These are phyloP conservation scores for Empis stercorea DNA, from an alignment of 2,888 invertebrate genomes.

Conservation along the genomic window DNA sequence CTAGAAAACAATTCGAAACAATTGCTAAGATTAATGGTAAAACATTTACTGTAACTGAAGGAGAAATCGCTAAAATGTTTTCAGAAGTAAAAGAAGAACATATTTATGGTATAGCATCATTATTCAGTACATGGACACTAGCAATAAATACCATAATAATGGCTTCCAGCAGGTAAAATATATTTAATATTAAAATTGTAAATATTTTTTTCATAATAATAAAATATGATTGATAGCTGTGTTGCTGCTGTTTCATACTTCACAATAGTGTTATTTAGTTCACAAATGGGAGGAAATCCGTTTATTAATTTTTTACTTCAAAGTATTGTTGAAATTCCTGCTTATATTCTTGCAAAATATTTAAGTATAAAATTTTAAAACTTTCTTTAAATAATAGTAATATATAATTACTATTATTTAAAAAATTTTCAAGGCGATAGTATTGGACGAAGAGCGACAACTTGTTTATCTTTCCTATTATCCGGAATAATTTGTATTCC, in stretches of 20 bases:
- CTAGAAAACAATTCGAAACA: constrained; percentile 38
- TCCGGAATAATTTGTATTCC: constrained; percentile 34
- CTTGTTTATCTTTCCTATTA: constrained; percentile 35
- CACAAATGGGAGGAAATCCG: constrained; percentile 46
- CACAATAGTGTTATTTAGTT: constrained; percentile 41
- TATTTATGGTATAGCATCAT: constrained; percentile 41
- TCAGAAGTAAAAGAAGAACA: constrained; percentile 23
- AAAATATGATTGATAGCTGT: constrained; percentile 30
- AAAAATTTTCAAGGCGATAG: constrained; percentile 34
- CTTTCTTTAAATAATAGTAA: no score
- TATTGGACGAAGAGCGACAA: constrained; percentile 41
- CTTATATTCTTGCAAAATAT: constrained; percentile 44
- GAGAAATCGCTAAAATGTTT: constrained; percentile 37
- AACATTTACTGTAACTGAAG: constrained; percentile 30
- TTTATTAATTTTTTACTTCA: constrained; percentile 52
- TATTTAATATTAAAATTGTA: constrained; percentile 4
- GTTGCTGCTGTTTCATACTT: constrained; percentile 40
- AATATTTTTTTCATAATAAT: constrained; percentile 4
- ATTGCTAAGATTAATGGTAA: constrained; percentile 44
- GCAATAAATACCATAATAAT: constrained; percentile 43
- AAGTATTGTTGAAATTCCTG: constrained; percentile 49
- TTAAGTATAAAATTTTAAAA: no score
- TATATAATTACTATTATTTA: no score
- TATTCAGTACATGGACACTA: constrained; percentile 44
- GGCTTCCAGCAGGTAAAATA: constrained; percentile 41